phyloP scores from a whole-genome alignment of 2,113 vertebrate genomes.

The Azemiops feae region DNA sequence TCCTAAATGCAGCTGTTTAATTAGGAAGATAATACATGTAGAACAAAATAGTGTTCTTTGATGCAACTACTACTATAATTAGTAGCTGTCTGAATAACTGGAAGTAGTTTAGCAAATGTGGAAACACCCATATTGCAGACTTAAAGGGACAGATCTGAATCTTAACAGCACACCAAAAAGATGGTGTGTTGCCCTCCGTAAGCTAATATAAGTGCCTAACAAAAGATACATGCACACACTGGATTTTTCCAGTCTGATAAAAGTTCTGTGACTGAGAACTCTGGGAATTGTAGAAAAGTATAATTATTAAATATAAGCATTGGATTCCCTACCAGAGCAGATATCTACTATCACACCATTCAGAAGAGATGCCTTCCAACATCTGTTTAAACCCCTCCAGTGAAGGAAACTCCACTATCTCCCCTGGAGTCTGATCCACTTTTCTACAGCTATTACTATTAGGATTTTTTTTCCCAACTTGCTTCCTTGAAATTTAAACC shows the following conservation, averaged over 20 bases:
- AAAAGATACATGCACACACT: background rate
- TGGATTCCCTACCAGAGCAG: background rate
- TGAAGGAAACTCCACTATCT: background rate
- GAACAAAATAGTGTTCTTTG: background rate
- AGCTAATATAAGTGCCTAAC: background rate
- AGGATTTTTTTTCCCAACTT: background rate
- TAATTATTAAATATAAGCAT: background rate
- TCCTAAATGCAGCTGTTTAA: rapidly evolving
- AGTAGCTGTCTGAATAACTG: background rate
- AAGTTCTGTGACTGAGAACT: background rate
- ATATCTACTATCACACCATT: background rate
- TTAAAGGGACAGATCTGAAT: background rate
- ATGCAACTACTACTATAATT: background rate
- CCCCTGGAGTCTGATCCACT: background rate
- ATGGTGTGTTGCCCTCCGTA: background rate
- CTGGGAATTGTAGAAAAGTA: background rate
- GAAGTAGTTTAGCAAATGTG: background rate
- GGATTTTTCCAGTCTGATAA: background rate
- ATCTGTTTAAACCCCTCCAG: background rate
- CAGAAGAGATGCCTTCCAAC: background rate
- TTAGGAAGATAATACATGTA: background rate
- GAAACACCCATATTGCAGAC: background rate
- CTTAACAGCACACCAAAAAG: background rate
- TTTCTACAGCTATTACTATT: background rate
- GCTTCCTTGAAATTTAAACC: background rate